phyloP scores from a whole-genome alignment of 2,888 invertebrate genomes.

The Apamea epomidion region DNA sequence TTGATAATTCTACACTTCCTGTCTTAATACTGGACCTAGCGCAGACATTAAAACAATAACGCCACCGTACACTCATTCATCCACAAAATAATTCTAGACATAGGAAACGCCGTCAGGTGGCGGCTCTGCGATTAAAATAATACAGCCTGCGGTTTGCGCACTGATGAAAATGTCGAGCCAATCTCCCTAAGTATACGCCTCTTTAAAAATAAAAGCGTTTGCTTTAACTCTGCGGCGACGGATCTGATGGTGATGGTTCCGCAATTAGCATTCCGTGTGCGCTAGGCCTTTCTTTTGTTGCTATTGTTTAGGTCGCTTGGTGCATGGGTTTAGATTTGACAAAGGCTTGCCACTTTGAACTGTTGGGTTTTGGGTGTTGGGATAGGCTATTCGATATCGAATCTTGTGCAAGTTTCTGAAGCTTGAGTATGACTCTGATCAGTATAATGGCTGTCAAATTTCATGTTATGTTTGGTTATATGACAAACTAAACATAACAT shows the following conservation, averaged over 20 bases:
- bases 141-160: slow-evolving; percentile 82
- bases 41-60: slow-evolving; percentile 51
- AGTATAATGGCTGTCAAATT: not conserved
- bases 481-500: not conserved
- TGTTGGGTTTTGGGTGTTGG: not conserved
- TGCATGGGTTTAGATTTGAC: slow-evolving; percentile 12
- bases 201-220: slow-evolving; percentile 87
- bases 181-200: slow-evolving; percentile 87
- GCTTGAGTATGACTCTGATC: not conserved
- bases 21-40: slow-evolving; percentile 3
- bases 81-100: slow-evolving; percentile 70
- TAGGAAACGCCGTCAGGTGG: slow-evolving; percentile 75
- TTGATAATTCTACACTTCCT: slow-evolving; percentile 17
- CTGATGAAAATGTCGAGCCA: slow-evolving; percentile 87
- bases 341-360: not conserved
- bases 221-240: slow-evolving; percentile 80
- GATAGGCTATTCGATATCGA: not conserved
- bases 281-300: slow-evolving; percentile 75
- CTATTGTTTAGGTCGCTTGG: slow-evolving; percentile 41
- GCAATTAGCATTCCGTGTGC: slow-evolving; percentile 82
- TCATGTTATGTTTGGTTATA: too few relatives aligned
- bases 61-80: slow-evolving; percentile 61
- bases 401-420: not conserved
- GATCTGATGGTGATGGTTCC: slow-evolving; percentile 77
- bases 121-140: slow-evolving; percentile 87